A percentile compares a stretch with the other conserved stretches of the same genome.
phyloP scores from a whole-genome alignment of 2,113 vertebrate species.

The Tamias sibiricus region DNA sequence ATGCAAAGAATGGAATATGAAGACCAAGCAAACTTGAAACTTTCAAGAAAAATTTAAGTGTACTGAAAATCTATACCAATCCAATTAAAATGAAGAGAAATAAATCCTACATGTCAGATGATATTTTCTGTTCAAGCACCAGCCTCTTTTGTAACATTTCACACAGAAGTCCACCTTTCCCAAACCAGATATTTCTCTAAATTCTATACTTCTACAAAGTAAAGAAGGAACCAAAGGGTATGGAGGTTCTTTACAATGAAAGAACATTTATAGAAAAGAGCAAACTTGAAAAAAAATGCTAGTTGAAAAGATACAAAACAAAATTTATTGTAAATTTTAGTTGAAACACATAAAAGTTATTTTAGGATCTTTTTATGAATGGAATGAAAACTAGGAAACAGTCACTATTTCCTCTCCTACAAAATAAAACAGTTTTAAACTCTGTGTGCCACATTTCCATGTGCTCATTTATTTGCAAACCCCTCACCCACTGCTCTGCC shows the following conservation, averaged over 20 bases:
- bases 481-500: constrained; percentile 36
- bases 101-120: not conserved
- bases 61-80: not conserved
- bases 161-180: not conserved
- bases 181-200: not conserved
- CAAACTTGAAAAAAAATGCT: not conserved
- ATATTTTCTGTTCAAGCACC: not conserved
- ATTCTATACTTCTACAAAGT: not conserved
- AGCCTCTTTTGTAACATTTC: not conserved
- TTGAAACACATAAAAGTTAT: constrained; percentile 11
- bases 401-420: not conserved
- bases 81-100: constrained; percentile 26
- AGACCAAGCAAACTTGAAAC: not conserved
- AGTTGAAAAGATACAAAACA: not conserved
- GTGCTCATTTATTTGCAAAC: constrained; percentile 34
- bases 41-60: not conserved
- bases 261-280: constrained; percentile 23
- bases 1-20: not conserved
- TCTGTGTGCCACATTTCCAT: constrained; percentile 17
- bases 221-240: not conserved
- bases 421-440: not conserved
- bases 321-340: not conserved
- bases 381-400: constrained; percentile 41
- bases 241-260: not conserved
- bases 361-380: not conserved